Base-by-base conservation (phyloP, 2,113 vertebrate genomes). In the Corvus cornix region DNA sequence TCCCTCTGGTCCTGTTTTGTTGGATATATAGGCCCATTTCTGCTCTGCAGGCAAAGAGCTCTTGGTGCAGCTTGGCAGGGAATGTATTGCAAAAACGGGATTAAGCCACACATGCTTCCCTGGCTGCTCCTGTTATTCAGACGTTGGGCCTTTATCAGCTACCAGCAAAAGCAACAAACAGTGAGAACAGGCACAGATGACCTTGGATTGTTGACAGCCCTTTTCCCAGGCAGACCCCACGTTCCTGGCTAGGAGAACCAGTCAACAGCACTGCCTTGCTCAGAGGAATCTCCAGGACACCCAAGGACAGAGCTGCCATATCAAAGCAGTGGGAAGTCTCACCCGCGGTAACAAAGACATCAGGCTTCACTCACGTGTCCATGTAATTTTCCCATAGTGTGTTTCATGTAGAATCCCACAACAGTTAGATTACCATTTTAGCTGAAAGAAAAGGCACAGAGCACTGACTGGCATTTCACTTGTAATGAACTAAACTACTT, bases 141-240 rank as follows among this genome's bases (percentile, higher is more conserved):
- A 66, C 2, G 0, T 11, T 31, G 44, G 44, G 76, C 79, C 59
- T 95, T 85, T 84, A 95, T 92, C 96, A 90, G 60, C 85, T 64
- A 93, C 59, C 68, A 93, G 76, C 67, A 93, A 90, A 44, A 87
- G 81, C 84, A 91, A 87, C 72, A 72, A 89, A 44, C 72, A 84
- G 56, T 10, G 52, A 74, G 58, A 90, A 88, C 68, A 86, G 69
- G 41, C 89, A 91, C 69, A 84, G 76, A 80, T 66, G 95, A 69
- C 95, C 95, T 84, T 92, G 83, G 44, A 39, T 30, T 52, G 80
- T 14, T 84, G 80, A 92, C 16, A 84, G 73, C 35, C 18, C 44
- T 95, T 74, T 76, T 89, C 78, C 41, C 93, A 89, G 77, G 14
- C 91, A 78, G 73, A 83, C 27, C 88, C 88, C 60, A 60, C 4